Evolutionary conservation across 2,797 vertebrate species (phyloP).

Genomic region (Otus scops): DNA sequence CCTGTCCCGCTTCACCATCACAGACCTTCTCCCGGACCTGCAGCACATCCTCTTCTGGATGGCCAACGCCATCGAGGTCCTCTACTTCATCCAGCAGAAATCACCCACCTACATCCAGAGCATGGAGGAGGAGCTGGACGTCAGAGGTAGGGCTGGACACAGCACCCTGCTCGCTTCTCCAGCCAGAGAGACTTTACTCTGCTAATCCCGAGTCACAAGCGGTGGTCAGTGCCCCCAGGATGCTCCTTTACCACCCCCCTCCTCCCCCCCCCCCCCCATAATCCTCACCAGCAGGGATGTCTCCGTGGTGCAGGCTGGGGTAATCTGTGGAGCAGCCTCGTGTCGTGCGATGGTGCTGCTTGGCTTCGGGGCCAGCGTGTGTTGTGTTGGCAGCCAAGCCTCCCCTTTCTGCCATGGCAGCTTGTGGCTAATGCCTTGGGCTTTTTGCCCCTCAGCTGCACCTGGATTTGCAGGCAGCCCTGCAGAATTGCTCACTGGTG

Average conservation of each 20-base stretch:
- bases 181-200: not conserved
- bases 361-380: not conserved
- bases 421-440: not conserved
- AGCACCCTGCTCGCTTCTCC: not conserved
- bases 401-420: not conserved
- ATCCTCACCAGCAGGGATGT: not conserved
- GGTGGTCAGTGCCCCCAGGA: not conserved
- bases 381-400: accelerated
- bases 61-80: conserved; percentile 93
- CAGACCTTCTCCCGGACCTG: conserved; percentile 89
- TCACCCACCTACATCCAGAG: conserved; percentile 89
- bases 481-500: not conserved
- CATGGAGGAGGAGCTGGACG: conserved; percentile 87
- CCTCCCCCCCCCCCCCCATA: not conserved
- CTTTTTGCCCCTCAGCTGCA: not conserved
- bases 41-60: conserved; percentile 96
- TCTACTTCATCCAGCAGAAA: conserved; percentile 94
- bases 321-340: not conserved
- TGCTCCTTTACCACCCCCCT: not conserved
- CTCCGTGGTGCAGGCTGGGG: not conserved
- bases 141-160: conserved; percentile 76
- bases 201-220: not conserved
- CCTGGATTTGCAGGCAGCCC: not conserved
- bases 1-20: conserved; percentile 83
- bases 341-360: not conserved